These are phyloP conservation scores for Myotis brandtii DNA, from an alignment of 2,113 vertebrate genomes.

Conservation along the genomic window DNA sequence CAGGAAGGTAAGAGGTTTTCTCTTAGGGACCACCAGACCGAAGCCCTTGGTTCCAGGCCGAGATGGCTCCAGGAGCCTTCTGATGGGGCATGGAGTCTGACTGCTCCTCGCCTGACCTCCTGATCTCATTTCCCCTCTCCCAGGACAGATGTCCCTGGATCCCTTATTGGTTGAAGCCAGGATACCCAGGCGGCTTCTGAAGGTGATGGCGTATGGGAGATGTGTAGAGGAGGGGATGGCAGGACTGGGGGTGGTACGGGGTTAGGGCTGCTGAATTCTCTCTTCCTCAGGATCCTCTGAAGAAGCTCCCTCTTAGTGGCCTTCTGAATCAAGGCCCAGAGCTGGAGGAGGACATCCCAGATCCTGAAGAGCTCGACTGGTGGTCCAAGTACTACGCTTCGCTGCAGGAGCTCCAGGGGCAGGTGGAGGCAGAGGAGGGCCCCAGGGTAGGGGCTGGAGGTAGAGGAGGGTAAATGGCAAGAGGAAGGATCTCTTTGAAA, in stretches of 20 bases:
- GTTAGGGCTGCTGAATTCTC: not conserved
- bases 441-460: not conserved
- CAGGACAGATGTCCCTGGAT: constrained; percentile 52
- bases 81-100: not conserved
- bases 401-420: constrained; percentile 90
- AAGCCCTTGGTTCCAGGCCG: not conserved
- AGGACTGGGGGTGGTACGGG: not conserved
- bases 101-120: not conserved
- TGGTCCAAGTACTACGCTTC: constrained; percentile 97
- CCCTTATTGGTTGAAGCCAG: not conserved
- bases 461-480: not conserved
- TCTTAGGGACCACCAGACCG: not conserved
- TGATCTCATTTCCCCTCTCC: not conserved
- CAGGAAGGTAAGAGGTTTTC: constrained; percentile 79
- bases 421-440: constrained; percentile 81
- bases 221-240: not conserved
- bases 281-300: constrained; percentile 86
- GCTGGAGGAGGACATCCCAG: constrained; percentile 92
- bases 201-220: constrained; percentile 4
- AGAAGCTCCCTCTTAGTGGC: constrained; percentile 83
- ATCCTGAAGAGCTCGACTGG: constrained; percentile 95
- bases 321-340: constrained; percentile 82
- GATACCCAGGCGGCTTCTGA: not conserved
- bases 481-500: not conserved
- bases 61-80: not conserved